Conservation (phyloP, 2,888 invertebrate genomes). For the Pyrochroa serraticornis region DNA sequence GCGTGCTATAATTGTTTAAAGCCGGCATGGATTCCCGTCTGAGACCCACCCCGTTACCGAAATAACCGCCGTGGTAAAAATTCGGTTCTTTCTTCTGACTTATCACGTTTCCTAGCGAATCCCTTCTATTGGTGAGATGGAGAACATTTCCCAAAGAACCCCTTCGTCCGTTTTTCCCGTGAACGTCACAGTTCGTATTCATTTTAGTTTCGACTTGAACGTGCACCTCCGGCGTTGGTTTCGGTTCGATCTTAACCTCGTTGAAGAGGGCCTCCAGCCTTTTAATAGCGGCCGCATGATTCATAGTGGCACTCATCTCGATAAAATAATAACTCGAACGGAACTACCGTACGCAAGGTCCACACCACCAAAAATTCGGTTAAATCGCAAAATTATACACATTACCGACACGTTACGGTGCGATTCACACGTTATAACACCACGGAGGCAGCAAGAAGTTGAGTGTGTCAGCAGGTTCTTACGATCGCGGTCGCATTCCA, state of each 20-base stretch:
- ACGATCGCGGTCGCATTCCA: slow-evolving; percentile 49
- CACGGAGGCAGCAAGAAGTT: slow-evolving; percentile 20
- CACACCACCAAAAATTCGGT: background rate
- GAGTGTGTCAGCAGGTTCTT: slow-evolving; percentile 48
- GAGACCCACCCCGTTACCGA: slow-evolving; percentile 60
- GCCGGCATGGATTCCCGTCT: slow-evolving; percentile 59
- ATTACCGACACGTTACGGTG: slow-evolving; percentile 7
- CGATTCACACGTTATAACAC: slow-evolving; percentile 17
- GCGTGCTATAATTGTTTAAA: slow-evolving; percentile 46
- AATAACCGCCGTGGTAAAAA: slow-evolving; percentile 35
- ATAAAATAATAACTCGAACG: too few species aligned
- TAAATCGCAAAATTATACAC: slow-evolving; percentile 9
- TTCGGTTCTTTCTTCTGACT: slow-evolving; percentile 46
- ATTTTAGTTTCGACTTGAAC: slow-evolving; percentile 63
- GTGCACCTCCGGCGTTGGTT: slow-evolving; percentile 43
- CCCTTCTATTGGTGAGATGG: slow-evolving; percentile 61
- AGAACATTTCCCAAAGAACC: slow-evolving; percentile 65
- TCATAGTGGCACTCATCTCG: slow-evolving; percentile 59
- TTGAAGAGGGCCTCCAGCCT: slow-evolving; percentile 76
- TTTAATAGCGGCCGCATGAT: slow-evolving; percentile 71
- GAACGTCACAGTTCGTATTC: slow-evolving; percentile 74
- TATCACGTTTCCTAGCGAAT: slow-evolving; percentile 61
- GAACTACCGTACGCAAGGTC: too few species aligned
- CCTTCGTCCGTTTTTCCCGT: slow-evolving; percentile 64
- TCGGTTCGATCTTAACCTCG: slow-evolving; percentile 66